phyloP scores from a whole-genome alignment of 1,140 invertebrate genomes.

The Solenopsis invicta region DNA sequence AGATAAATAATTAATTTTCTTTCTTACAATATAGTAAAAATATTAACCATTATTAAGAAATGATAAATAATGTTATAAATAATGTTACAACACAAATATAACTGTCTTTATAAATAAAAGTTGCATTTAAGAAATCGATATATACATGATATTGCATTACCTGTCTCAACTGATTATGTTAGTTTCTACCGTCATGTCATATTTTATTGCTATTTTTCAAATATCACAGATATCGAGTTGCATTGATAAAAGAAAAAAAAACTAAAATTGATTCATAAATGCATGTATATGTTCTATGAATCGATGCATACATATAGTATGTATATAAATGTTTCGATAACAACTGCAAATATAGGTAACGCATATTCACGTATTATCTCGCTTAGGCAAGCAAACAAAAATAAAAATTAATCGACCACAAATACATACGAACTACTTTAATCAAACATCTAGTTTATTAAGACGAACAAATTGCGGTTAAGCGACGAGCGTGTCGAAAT shows the following conservation, averaged over 20 bases:
- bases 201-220: conserved; percentile 16
- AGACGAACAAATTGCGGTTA: conserved; percentile 39
- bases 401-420: background rate
- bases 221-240: background rate
- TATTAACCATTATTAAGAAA: conserved; percentile 1
- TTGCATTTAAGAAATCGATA: background rate
- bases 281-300: background rate
- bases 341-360: conserved; percentile 8
- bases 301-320: background rate
- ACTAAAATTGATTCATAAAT: background rate
- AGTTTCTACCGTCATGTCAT: background rate
- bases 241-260: background rate
- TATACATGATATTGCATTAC: conserved; percentile 18
- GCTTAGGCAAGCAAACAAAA: background rate
- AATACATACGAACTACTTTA: background rate
- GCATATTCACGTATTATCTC: background rate
- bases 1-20: background rate
- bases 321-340: background rate
- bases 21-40: background rate
- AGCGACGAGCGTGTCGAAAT: conserved; percentile 15
- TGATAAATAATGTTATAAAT: background rate
- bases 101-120: conserved; percentile 16
- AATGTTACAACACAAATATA: background rate
- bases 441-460: conserved; percentile 42
- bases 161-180: background rate